Evolutionary conservation across 2,888 invertebrate species (phyloP), one percentile per base, ranked within the genome.

Genomic region (Andrena flavipes): DNA sequence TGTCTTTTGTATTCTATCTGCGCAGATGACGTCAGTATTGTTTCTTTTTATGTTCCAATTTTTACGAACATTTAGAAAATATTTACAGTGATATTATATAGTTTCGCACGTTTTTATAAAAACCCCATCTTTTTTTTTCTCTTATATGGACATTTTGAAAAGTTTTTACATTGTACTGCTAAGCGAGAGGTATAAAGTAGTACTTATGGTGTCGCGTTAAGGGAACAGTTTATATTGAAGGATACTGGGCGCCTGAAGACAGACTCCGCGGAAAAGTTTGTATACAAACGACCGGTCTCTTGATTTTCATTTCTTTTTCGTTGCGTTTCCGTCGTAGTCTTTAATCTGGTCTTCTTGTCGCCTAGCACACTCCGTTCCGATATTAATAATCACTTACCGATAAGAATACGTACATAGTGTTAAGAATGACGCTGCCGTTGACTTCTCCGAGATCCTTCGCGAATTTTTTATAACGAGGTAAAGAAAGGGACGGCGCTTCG

Each of bases 11-110:
- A 80, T 87, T 85, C 80, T 86, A 82, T 88, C 88, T 84, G 83
- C 90, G 87, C 84, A 89, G 86, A 89, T 90, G 89, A 84, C 89
- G 87, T 87, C 93, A 93, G 93, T 93, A 93, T 93, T 93, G 89
- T 87, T 80, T 72, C 56, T 84, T 88, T 84, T 78, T 84, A 67
- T 49, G 59, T 67, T 72, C 63, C 68, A 67, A 78, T 78, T 82
- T 85, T 82, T 76, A 30, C 29, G 29, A 64, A 82, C 42, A 51
- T 76, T 65, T 75, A 82, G 76, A 48, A 48, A 70, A 64, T 84
- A 77, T 64, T 82, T 71, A 67, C 67, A 70, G 56, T 56, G 69
- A 76, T 67, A 65, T 56, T 42, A 49, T 33, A 54, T 33, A 59
- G 69, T 75, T 70, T 76, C 62, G 33, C 49, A 68, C 70, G 10